Evolutionary conservation across 2,797 vertebrate genomes (phyloP).

Genomic region (Trematocara caparti): DNA sequence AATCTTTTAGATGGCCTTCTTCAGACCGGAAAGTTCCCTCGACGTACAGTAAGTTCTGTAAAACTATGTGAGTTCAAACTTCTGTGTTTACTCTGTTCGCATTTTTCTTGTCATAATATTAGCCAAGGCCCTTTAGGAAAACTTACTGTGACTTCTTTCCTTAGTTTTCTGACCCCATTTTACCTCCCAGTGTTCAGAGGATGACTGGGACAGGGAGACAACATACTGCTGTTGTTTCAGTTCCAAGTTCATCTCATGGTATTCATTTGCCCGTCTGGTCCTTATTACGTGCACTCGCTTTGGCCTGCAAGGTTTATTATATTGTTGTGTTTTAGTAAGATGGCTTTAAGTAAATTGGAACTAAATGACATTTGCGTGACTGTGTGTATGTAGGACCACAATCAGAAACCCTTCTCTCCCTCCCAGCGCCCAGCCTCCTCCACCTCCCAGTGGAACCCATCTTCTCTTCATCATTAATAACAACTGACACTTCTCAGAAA

Average conservation of each 20-base stretch:
- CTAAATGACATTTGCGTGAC: constrained; percentile 44
- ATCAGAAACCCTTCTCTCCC: constrained; percentile 28
- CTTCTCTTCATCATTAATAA: constrained; percentile 47
- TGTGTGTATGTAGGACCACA: constrained; percentile 28
- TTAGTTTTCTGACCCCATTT: background rate
- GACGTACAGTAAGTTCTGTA: background rate
- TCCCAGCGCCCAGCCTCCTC: background rate
- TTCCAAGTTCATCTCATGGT: constrained; percentile 25
- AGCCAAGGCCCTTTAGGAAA: background rate
- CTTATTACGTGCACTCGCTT: constrained; percentile 18
- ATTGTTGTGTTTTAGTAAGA: constrained; percentile 23
- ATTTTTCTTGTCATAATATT: background rate
- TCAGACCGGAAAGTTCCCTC: background rate
- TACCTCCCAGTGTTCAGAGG: background rate
- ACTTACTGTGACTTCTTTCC: background rate
- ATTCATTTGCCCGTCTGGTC: constrained; percentile 22
- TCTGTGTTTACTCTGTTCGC: background rate
- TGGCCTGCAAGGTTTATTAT: constrained; percentile 10
- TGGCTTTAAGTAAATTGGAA: constrained; percentile 23
- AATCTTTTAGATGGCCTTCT: background rate
- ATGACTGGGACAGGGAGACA: background rate
- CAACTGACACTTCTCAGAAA: constrained; percentile 36
- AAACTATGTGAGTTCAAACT: background rate
- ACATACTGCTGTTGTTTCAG: background rate
- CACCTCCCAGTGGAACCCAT: constrained; percentile 44